phyloP scores from a whole-genome alignment of 2,797 vertebrate genomes.

The Cebuella pygmaea region DNA sequence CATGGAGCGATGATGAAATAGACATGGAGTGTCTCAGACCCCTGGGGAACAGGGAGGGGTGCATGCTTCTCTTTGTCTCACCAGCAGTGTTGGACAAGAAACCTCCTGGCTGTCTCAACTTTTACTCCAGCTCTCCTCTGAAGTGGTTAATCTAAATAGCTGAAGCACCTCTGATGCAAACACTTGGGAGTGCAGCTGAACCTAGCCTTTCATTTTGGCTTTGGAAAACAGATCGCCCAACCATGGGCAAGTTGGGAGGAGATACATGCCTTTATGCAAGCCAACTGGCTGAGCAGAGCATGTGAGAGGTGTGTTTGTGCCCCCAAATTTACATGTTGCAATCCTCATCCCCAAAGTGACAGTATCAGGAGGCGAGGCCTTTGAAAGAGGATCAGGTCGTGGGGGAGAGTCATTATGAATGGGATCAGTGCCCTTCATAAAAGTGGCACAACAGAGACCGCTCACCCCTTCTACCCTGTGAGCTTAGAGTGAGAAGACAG shows the following conservation, averaged over 20 bases:
- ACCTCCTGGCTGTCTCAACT: neutral
- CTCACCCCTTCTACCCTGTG: fast-evolving
- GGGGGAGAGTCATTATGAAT: too few relatives aligned
- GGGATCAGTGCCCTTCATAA: too few relatives aligned
- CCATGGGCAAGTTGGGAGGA: neutral
- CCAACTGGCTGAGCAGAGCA: too few relatives aligned
- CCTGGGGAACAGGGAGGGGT: neutral
- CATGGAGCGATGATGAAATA: neutral
- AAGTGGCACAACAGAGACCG: too few relatives aligned
- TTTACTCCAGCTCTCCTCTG: neutral
- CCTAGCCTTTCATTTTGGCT: neutral
- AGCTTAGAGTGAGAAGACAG: neutral
- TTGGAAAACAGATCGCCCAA: neutral
- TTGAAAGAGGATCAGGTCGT: too few relatives aligned
- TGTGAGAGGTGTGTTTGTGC: neutral
- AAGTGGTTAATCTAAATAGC: neutral
- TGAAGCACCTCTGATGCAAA: neutral
- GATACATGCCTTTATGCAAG: neutral
- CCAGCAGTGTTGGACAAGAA: neutral
- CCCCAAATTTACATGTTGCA: neutral
- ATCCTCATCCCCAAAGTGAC: too few relatives aligned
- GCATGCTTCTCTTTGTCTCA: neutral
- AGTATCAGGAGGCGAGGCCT: neutral
- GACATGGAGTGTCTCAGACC: neutral
- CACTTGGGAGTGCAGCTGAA: neutral